Conservation (phyloP, 2,113 vertebrate species). For the Mastomys coucha region DNA sequence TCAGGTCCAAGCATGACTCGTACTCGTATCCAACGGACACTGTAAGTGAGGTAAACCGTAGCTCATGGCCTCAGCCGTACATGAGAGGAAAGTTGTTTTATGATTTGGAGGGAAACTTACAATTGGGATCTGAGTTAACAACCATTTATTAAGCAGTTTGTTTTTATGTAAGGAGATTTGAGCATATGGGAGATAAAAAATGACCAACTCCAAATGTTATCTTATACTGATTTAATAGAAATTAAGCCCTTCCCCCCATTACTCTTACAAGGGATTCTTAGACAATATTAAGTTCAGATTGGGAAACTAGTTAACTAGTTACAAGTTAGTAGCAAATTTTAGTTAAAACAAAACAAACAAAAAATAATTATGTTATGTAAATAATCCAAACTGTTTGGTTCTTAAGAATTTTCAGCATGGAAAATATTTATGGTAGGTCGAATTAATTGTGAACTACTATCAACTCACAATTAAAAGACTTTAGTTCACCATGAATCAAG, state of each 20-base stretch:
- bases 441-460: background rate
- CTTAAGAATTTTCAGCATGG: background rate
- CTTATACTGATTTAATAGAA: conserved; percentile 24
- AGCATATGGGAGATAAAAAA: background rate
- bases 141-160: background rate
- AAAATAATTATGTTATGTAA: conserved; percentile 13
- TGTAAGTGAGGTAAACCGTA: conserved; percentile 84
- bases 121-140: background rate
- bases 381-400: background rate
- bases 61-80: background rate
- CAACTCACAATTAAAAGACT: background rate
- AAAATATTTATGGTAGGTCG: background rate
- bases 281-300: background rate
- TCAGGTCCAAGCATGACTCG: conserved; percentile 96
- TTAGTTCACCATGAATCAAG: background rate
- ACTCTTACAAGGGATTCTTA: background rate
- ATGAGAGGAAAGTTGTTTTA: background rate
- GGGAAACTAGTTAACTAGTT: background rate
- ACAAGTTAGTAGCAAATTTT: background rate
- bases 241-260: fast-evolving
- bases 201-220: background rate
- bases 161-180: conserved; percentile 27
- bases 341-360: conserved; percentile 6
- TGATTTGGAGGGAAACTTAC: background rate
- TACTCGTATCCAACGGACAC: conserved; percentile 99